Evolutionary conservation across 2,888 invertebrate species (phyloP).

Genomic region (Spisula solida): DNA sequence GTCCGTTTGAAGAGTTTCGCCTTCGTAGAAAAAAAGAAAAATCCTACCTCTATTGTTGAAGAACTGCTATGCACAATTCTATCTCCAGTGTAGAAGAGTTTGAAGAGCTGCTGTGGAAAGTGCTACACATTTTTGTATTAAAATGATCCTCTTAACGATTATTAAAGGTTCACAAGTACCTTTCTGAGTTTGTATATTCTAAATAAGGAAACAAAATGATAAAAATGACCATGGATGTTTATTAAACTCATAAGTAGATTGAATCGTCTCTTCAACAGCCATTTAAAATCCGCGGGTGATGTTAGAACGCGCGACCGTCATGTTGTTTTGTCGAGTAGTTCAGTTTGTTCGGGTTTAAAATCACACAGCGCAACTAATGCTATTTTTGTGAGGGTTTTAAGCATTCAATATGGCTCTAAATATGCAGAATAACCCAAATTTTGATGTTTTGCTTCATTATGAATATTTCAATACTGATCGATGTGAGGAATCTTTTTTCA

Average conservation of each 20-base stretch:
- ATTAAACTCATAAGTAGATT: conserved; percentile 21
- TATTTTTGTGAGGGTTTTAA: conserved; percentile 53
- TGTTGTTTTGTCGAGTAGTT: conserved; percentile 59
- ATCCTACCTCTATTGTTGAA: neutral
- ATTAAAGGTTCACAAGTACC: neutral
- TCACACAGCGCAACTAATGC: conserved; percentile 63
- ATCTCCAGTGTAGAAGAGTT: conserved; percentile 1
- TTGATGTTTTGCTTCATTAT: conserved; percentile 64
- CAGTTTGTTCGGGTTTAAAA: conserved; percentile 62
- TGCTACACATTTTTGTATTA: neutral
- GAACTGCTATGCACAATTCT: neutral
- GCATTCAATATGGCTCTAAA: conserved; percentile 55
- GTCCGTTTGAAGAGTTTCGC: neutral
- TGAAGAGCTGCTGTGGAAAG: neutral
- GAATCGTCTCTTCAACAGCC: conserved; percentile 14
- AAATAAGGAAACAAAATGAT: conserved; percentile 1
- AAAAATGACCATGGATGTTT: neutral
- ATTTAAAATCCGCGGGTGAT: conserved; percentile 29
- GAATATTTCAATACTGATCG: conserved; percentile 56
- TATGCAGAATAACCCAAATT: conserved; percentile 62
- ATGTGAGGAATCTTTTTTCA: conserved; percentile 59
- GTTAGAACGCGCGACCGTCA: conserved; percentile 42
- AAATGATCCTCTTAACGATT: neutral
- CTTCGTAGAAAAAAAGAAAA: conserved; percentile 12
- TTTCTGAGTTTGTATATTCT: neutral